Evolutionary conservation across 1,140 invertebrate genomes (phyloP), one percentile per base, ranked within the genome.

Genomic region (Scylla paramamosain): DNA sequence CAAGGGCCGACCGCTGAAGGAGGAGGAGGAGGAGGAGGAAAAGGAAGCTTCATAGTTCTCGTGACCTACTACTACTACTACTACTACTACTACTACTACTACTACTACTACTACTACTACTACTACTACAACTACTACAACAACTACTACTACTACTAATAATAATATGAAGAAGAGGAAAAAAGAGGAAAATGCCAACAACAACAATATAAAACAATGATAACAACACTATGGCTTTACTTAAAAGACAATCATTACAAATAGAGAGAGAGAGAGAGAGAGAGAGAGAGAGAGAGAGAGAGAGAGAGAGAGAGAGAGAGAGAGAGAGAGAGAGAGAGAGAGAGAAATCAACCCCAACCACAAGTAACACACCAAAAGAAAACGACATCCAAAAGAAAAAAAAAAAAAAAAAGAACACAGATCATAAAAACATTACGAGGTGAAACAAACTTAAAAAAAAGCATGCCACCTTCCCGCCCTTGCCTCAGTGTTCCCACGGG

Each of bases 51-150:
- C 6, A 39, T 39, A 39, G 39, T 39, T 39, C 39, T 39, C 6
- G 39, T 39, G 39, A 39, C 39, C 52, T 59, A 12, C 52, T 59
- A 59, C 67, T 77, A 77, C 67, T 77, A 77, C 67, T 77, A 77
- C 67, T 77, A 77, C 67, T 77, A 77, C 67, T 77, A 77, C 67
- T 77, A 77, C 67, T 77, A 77, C 67, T 77, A 77, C 67, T 77
- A 77, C 67, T 77, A 77, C 67, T 77, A 77, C 67, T 77, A 77
- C 67, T 77, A 77, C n/a, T 77, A 77, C 67, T 77, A 77, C 67
- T 77, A 77, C 67, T 77, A n/a, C 67, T 77, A n/a, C 67, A 16
- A n/a, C 67, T 77, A n/a, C 25, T 77, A 77, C 25, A 16, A 20
- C 67, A 16, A 77, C 67, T 77, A 77, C 67, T 77, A 77, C 67